Evolutionary conservation across 2,888 invertebrate species (phyloP).

Genomic region (Leucoma salicis): DNA sequence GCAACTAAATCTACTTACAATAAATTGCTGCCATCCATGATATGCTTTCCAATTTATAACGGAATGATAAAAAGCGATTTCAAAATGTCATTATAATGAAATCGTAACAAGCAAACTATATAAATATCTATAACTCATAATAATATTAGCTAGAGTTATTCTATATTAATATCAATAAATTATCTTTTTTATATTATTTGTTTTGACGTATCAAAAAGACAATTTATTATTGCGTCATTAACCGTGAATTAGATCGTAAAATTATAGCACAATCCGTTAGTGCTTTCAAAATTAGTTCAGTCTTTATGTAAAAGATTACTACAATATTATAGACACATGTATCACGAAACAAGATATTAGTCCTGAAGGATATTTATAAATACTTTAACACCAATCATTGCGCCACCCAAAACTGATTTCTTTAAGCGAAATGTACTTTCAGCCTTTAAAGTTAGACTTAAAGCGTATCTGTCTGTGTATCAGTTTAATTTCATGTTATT

Average conservation of each 20-base stretch:
- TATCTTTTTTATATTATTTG: constrained; percentile 27
- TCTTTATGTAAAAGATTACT: constrained; percentile 41
- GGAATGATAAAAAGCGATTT: constrained; percentile 64
- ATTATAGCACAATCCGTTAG: constrained; percentile 27
- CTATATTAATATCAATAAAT: constrained; percentile 41
- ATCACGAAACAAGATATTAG: not conserved
- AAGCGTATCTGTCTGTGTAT: not conserved
- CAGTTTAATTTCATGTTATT: not conserved
- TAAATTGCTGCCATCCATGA: constrained; percentile 57
- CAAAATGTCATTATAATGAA: constrained; percentile 38
- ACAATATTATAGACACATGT: constrained; percentile 8
- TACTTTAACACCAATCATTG: constrained; percentile 18
- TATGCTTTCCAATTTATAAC: constrained; percentile 66
- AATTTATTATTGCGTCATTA: constrained; percentile 25
- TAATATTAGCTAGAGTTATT: constrained; percentile 33
- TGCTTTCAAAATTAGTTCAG: constrained; percentile 45
- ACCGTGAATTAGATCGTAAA: constrained; percentile 30
- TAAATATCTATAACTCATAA: constrained; percentile 39
- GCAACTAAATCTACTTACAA: constrained; percentile 59
- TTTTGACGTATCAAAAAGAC: constrained; percentile 32
- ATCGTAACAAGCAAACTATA: constrained; percentile 52
- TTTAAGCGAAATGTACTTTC: constrained; percentile 24
- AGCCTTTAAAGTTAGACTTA: constrained; percentile 33
- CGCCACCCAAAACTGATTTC: constrained; percentile 29
- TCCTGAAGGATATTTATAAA: not conserved